Evolutionary conservation across 2,888 invertebrate species (phyloP), one percentile per base, ranked within the genome.

Genomic region (Pyrochroa serraticornis): DNA sequence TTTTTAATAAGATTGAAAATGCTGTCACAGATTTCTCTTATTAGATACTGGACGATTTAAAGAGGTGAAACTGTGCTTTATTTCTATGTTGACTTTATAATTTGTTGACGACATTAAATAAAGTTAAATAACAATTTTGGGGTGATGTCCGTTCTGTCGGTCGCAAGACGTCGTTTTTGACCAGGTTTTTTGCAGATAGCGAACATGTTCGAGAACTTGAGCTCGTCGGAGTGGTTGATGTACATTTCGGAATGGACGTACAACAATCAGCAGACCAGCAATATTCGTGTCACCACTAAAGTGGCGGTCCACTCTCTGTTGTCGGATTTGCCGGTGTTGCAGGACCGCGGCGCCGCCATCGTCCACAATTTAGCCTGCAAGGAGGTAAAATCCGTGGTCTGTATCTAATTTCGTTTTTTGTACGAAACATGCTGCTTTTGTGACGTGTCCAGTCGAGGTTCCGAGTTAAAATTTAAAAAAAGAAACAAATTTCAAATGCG

Each of bases 331-430:
- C 78, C 83, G 9, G 85, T 83, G 65, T 81, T 95, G 68, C 91
- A 92, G 75, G 91, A 92, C 66, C 82, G 87, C 63, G 95, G 95
- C 62, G 87, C 92, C 1, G 93, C 93, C 69, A 89, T 95, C 65
- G 86, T 95, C 70, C 90, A 93, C 82, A 95, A 95, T 82, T 83
- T 95, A 72, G 93, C 93, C 78, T 90, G 92, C 85, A 95, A 94
- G 89, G 95, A 95, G 90, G 94, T 95, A 85, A 95, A 94, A 87
- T 92, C 94, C 80, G 94, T 95, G 92, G 94, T 94, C 89, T 85
- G 93, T 91, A 89, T 88, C 86, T 75, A 74, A 69, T 67, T 49
- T 46, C 14, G 32, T 43, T 45, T 46, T 14, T 37, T 46, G 45
- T 22, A 5, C 22, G 38, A 9, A 12, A 31, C 7, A 35, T 54